Conservation (phyloP, 2,113 vertebrate genomes). For the Agapornis roseicollis region DNA sequence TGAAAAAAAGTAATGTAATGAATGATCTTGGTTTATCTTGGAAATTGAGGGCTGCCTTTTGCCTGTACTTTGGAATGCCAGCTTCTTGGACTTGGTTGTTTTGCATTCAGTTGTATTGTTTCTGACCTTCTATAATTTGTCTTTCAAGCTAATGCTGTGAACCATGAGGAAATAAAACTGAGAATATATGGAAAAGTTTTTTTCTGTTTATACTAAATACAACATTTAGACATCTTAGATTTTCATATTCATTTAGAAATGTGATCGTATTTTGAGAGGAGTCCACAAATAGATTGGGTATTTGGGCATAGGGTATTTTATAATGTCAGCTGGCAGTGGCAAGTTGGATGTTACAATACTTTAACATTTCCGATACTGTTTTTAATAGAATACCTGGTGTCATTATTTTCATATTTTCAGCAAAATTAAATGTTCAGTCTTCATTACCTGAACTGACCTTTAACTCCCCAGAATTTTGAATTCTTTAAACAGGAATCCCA, state of each 20-base stretch:
- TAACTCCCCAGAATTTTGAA: neutral
- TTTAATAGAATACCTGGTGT: neutral
- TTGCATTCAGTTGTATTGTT: neutral
- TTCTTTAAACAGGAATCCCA: neutral
- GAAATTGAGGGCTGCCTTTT: neutral
- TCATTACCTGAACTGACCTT: neutral
- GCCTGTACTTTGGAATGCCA: neutral
- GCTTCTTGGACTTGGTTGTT: neutral
- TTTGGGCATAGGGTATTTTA: neutral
- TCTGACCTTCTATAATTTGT: neutral
- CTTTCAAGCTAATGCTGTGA: neutral
- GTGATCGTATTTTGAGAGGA: neutral
- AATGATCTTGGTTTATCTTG: neutral
- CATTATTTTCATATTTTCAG: neutral
- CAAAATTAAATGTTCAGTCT: neutral
- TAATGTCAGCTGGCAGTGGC: neutral
- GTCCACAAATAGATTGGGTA: neutral
- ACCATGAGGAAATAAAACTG: neutral
- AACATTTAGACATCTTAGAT: neutral
- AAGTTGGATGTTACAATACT: neutral
- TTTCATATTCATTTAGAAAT: neutral
- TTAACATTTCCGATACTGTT: neutral
- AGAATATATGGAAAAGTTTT: neutral
- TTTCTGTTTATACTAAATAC: neutral
- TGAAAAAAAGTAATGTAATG: neutral